Evolutionary conservation across 2,113 vertebrate species (phyloP).

Genomic region (Microcebus murinus): DNA sequence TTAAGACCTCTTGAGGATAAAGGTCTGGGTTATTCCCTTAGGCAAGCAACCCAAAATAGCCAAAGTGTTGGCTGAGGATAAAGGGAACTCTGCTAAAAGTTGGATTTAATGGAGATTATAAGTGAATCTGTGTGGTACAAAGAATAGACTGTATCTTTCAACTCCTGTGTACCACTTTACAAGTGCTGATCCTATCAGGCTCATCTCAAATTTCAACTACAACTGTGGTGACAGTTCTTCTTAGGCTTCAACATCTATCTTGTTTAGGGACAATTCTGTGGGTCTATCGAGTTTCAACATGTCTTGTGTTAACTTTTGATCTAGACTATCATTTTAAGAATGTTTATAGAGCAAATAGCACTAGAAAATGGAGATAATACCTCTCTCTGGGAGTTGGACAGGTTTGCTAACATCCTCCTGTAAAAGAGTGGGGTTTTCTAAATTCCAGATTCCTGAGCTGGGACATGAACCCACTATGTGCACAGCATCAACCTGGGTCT

Average conservation of each 20-base stretch:
- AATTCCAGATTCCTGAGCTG: not conserved
- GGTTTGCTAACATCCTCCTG: not conserved
- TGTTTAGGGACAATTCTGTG: too few species aligned
- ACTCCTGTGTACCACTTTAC: not conserved
- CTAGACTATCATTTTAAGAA: not conserved
- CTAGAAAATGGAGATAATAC: not conserved
- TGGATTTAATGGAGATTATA: not conserved
- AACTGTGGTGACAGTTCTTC: not conserved
- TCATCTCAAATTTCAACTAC: not conserved
- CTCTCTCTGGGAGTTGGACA: not conserved
- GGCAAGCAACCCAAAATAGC: not conserved
- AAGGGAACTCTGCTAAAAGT: not conserved
- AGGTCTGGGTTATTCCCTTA: not conserved
- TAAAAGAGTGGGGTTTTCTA: not conserved
- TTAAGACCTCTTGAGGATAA: not conserved
- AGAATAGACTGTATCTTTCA: not conserved
- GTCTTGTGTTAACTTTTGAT: not conserved
- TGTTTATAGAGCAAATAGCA: not conserved
- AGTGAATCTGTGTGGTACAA: not conserved
- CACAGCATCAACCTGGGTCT: not conserved
- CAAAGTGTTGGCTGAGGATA: not conserved
- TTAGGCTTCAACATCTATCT: not conserved
- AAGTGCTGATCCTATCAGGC: not conserved
- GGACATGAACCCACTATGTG: not conserved
- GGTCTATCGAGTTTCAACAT: not conserved